Evolutionary conservation across 1,140 invertebrate genomes (phyloP), one percentile per base, ranked within the genome.

Genomic region (Carcinoscorpius rotundicauda): DNA sequence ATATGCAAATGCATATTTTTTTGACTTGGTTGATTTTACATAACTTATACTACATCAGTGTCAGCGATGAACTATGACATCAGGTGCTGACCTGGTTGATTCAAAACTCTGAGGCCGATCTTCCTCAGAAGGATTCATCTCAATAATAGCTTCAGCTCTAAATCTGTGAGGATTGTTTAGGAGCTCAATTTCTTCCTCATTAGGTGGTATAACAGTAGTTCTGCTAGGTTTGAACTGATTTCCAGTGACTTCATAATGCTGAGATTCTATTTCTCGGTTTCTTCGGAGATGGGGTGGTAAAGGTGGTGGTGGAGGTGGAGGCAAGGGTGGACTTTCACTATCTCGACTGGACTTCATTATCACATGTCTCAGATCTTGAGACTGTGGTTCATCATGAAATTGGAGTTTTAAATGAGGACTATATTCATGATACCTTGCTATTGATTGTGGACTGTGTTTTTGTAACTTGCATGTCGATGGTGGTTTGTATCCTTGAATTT

Each of bases 31-130:
- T 29, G 29, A 29, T 29, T 29, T 29, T 29, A 29, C 29, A 29
- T 29, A 29, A 29, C 29, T 29, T 29, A 29, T 29, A 29, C 29
- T 29, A 60, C 10, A 3, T 62, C 48, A 8, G 73, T 81, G 83
- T 88, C 85, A 88, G 83, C 87, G 86, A 11, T 86, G 87, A 71
- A 87, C 86, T 70, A 70, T 66, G 51, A 70, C 69, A 57, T 70
- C 69, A 9, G 69, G 69, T 4, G 69, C 69, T 51, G 69, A 70
- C 10, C 66, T 60, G n/a, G 69, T 68, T 48, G 63, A 62, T 49
- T 68, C 66, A 60, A 70, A 70, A 62, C 85, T 87, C 74, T 85
- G 86, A 0, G 85, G 84, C 8, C 85, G 78, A 70, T 63, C 9
- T 64, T 59, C 64, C 49, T 81, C 77, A 56, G 53, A 55, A 55